Base-by-base conservation (phyloP, 2,113 vertebrate species). In the Leucopternis melanops region DNA sequence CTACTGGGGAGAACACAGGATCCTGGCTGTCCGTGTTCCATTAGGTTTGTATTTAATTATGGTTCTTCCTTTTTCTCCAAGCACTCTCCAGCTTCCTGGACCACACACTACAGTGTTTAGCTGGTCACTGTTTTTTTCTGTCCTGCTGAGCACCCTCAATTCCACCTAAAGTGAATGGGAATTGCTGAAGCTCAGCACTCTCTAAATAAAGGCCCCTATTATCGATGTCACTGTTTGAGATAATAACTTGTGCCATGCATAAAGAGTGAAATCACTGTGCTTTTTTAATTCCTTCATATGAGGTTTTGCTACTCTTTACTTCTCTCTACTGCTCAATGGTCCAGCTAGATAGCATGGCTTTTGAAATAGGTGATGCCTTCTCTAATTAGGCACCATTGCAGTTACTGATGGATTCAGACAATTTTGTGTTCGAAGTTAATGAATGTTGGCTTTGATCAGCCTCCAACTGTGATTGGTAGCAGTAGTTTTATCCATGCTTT, bases 381-480 rank as follows among this genome's bases (percentile, higher is more conserved):
- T 95, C 89, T 94, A 94, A 97, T 92, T 94, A 96, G 87, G 81
- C 89, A 92, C 94, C 88, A 94, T 92, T 89, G 92, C 95, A 94
- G 86, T 94, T 86, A 79, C 96, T 97, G 96, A 95, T 97, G 95
- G 89, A 97, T 97, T 95, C 91, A 95, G 91, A 95, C 91, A 91
- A 97, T 97, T 97, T 97, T 94, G 91, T 94, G 92, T 91, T 96
- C 95, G 95, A 93, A 96, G 96, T 96, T 96, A 97, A 96, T 97
- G 95, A 95, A 95, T 94, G 94, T 89, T 97, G 91, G 91, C 96
- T 97, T 97, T 97, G 96, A 97, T 96, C 91, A 95, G 86, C 81
- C 84, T 91, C 65, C 87, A 91, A 95, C 89, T 86, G 81, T 95
- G 95, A 97, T 95, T 95, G 95, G 94, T 94, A 91, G 89, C 11